Conservation (phyloP, 1,140 invertebrate species). For the Papilio polytes region DNA sequence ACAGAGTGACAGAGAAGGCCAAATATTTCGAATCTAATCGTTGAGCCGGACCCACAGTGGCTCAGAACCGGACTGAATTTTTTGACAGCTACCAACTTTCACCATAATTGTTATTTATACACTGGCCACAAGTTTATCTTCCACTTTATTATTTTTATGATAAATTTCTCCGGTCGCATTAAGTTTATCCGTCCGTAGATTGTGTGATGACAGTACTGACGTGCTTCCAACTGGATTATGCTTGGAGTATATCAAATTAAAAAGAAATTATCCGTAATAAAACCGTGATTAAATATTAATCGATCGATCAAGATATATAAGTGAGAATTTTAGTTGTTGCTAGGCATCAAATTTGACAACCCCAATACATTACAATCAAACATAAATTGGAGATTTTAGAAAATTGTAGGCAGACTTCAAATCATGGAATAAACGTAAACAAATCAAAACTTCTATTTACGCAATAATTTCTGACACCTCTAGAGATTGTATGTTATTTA, state of each 20-base stretch:
- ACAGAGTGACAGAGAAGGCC: slow-evolving; percentile 55
- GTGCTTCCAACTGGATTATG: slow-evolving; percentile 8
- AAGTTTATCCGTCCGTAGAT: slow-evolving; percentile 52
- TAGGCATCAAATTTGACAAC: background rate
- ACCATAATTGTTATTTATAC: slow-evolving; percentile 77
- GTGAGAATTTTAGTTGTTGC: background rate
- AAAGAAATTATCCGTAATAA: background rate
- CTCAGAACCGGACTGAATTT: slow-evolving; percentile 55
- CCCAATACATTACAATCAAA: background rate
- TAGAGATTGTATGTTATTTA: slow-evolving; percentile 23
- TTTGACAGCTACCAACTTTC: slow-evolving; percentile 72
- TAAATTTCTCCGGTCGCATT: slow-evolving; percentile 50
- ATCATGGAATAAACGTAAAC: too few species aligned
- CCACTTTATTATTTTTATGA: slow-evolving; percentile 62
- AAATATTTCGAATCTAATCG: slow-evolving; percentile 65
- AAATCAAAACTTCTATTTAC: slow-evolving; percentile 12
- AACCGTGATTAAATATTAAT: slow-evolving; percentile 13
- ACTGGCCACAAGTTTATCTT: slow-evolving; percentile 58
- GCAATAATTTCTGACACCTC: slow-evolving; percentile 31
- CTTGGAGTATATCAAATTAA: slow-evolving; percentile 1
- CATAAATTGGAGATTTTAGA: background rate
- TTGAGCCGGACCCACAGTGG: slow-evolving; percentile 48
- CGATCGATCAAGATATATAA: slow-evolving; percentile 2
- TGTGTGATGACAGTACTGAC: slow-evolving; percentile 40
- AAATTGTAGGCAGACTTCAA: too few species aligned